Conservation (phyloP, 1,140 invertebrate species). For the Heterodera schachtii region DNA sequence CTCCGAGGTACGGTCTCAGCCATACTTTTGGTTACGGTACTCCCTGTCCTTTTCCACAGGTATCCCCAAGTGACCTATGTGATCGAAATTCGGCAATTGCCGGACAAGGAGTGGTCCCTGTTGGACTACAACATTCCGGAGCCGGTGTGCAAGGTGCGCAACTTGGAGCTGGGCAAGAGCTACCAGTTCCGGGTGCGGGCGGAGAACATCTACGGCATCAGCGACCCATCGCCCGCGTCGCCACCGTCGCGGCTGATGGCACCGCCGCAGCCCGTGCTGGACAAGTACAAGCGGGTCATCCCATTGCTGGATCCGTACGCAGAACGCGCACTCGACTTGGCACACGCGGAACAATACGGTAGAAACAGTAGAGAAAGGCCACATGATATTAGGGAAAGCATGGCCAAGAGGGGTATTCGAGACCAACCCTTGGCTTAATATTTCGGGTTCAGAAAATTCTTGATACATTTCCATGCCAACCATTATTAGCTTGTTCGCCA, state of each 20-base stretch:
- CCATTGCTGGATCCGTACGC: slow-evolving; percentile 65
- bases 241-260: slow-evolving; percentile 65
- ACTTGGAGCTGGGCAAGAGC: slow-evolving; percentile 63
- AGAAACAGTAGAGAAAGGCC: neutral
- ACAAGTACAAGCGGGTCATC: slow-evolving; percentile 62
- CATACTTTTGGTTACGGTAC: neutral
- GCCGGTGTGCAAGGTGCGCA: slow-evolving; percentile 65
- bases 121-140: slow-evolving; percentile 65
- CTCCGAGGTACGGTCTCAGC: slow-evolving; percentile 36
- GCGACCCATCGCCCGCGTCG: slow-evolving; percentile 78
- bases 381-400: too few species aligned
- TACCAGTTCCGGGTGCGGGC: slow-evolving; percentile 82
- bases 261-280: slow-evolving; percentile 61
- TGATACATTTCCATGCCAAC: neutral
- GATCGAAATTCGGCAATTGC: slow-evolving; percentile 64
- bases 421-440: neutral
- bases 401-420: too few species aligned
- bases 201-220: slow-evolving; percentile 93
- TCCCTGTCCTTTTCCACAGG: slow-evolving; percentile 9
- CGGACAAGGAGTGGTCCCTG: slow-evolving; percentile 64
- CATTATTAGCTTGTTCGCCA: slow-evolving; percentile 54
- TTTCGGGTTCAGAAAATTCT: too few species aligned
- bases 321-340: slow-evolving; percentile 57
- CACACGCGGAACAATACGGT: slow-evolving; percentile 62
- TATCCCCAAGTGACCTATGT: slow-evolving; percentile 66